Evolutionary conservation across 2,888 invertebrate species (phyloP).

Genomic region (Sturmia bella): DNA sequence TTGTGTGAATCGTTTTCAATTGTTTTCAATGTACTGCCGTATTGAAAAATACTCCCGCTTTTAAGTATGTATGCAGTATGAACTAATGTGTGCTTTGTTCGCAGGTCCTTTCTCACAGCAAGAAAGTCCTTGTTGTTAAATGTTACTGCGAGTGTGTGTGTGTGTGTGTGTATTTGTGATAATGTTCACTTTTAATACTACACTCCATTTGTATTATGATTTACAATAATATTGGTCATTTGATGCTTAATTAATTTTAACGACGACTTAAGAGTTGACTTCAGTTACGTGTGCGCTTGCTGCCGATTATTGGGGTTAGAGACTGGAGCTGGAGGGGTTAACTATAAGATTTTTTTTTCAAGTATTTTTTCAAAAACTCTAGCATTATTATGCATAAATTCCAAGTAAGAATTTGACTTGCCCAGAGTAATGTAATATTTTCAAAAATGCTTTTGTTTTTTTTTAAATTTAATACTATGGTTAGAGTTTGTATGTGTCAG

Average conservation of each 20-base stretch:
- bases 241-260: slow-evolving; percentile 80
- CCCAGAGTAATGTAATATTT: background rate
- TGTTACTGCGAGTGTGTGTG: slow-evolving; percentile 65
- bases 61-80: no score
- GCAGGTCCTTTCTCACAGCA: no score
- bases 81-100: no score
- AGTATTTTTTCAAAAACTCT: background rate
- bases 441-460: no score
- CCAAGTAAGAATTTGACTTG: slow-evolving; percentile 29
- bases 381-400: slow-evolving; percentile 6
- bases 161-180: background rate
- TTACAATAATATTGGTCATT: slow-evolving; percentile 76
- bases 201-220: slow-evolving; percentile 78
- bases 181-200: slow-evolving; percentile 60
- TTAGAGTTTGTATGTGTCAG: slow-evolving; percentile 21
- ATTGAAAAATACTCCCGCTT: no score
- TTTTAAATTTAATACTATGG: slow-evolving; percentile 33
- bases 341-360: slow-evolving; percentile 1
- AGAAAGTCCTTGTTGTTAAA: slow-evolving; percentile 71
- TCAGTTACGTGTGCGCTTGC: slow-evolving; percentile 29
- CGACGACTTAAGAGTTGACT: slow-evolving; percentile 75
- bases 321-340: slow-evolving; percentile 3
- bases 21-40: slow-evolving; percentile 15
- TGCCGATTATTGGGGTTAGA: background rate
- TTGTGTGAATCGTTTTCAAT: slow-evolving; percentile 10